Evolutionary conservation across 2,113 vertebrate species (phyloP), one percentile per base, ranked within the genome.

Genomic region (Oreochromis aureus): DNA sequence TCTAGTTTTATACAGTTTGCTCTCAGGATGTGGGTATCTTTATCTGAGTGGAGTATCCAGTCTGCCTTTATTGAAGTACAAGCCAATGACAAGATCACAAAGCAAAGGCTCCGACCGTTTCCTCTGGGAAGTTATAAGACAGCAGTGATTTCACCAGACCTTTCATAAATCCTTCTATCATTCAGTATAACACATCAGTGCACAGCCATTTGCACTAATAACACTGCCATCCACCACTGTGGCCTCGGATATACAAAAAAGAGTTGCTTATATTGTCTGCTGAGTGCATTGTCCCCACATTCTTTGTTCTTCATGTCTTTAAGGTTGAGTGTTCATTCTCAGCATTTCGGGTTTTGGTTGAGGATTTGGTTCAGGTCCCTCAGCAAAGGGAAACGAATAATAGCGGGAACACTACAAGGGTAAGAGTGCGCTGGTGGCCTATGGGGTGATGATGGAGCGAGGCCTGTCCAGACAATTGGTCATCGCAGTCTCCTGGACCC

Each of bases 401-500:
- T 48, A 94, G 89, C 11, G 44, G 91, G 83, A 95, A 82, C 56
- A 90, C 71, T 69, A 85, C 53, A 79, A 96, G 95, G 86, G 89
- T 81, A 1, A 95, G 18, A 0, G 80, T 54, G 3, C 91, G 83
- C 39, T 55, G 88, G 84, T 8, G 55, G 86, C 44, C 41, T 76
- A 55, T 27, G 76, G 81, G 53, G 5, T 56, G 92, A 86, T 66
- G 16, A n/a, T 88, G 58, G 82, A 58, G 10, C 9, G 87, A 55
- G 7, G 79, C 91, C 86, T 80, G 96, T 87, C 94, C 96, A 0
- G 98, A 96, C 89, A 89, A 92, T 0, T 95, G 94, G 93, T 96
- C 85, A 85, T 96, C 87, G 34, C 98, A 99, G 89, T 97, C 95
- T 46, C 97, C 98, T 0, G 96, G 95, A 81, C 96, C 95, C 78